phyloP scores from a whole-genome alignment of 2,113 vertebrate species.

The Nansenia antarctica region DNA sequence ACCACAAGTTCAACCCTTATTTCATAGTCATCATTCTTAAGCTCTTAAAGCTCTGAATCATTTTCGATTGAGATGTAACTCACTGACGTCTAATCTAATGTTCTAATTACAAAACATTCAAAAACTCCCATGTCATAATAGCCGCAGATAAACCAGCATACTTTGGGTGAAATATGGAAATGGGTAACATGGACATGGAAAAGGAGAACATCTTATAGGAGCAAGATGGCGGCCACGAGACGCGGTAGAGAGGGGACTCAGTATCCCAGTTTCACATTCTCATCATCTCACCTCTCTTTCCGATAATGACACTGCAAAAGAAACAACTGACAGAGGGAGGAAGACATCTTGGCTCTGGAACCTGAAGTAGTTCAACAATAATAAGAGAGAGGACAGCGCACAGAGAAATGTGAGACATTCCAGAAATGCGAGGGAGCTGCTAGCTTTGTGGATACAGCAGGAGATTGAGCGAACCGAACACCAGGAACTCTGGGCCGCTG shows the following conservation, averaged over 20 bases:
- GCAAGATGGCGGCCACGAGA: slow-evolving; percentile 57
- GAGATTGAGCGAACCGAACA: slow-evolving; percentile 59
- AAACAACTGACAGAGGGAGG: slow-evolving; percentile 24
- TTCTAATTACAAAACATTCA: too few relatives aligned
- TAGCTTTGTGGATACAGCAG: slow-evolving; percentile 61
- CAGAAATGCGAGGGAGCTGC: slow-evolving; percentile 81
- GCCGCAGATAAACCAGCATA: too few relatives aligned
- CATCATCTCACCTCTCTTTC: slow-evolving; percentile 54
- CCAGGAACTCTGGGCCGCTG: slow-evolving; percentile 39
- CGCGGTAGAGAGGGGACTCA: slow-evolving; percentile 26
- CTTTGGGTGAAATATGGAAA: too few relatives aligned
- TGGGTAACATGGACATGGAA: slow-evolving; percentile 27
- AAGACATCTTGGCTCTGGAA: slow-evolving; percentile 40
- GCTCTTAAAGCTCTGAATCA: too few relatives aligned
- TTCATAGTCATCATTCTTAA: too few relatives aligned
- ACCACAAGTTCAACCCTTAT: too few relatives aligned
- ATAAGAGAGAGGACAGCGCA: slow-evolving; percentile 50
- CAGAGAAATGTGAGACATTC: slow-evolving; percentile 81
- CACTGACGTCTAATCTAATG: too few relatives aligned
- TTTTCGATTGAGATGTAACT: too few relatives aligned
- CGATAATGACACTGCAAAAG: slow-evolving; percentile 44
- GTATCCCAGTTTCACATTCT: slow-evolving; percentile 30
- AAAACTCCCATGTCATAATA: too few relatives aligned
- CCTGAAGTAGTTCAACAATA: slow-evolving; percentile 51
- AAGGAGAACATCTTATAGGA: slow-evolving; percentile 48